These are phyloP conservation scores for Otus scops DNA, from an alignment of 2,797 vertebrate genomes.

Conservation along the genomic window DNA sequence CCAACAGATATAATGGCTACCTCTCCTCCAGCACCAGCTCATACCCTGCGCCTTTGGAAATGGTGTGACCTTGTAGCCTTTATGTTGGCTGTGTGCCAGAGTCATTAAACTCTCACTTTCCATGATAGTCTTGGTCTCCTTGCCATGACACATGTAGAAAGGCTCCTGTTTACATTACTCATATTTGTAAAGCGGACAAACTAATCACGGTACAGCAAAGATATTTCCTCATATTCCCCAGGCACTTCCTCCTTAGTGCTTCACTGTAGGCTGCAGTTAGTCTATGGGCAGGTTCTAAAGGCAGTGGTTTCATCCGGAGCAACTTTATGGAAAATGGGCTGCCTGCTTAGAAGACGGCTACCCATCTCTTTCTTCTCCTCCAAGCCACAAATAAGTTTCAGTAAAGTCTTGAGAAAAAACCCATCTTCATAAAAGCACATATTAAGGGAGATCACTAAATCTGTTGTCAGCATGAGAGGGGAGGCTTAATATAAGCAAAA, in stretches of 20 bases:
- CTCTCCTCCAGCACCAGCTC: background rate
- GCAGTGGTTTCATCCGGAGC: background rate
- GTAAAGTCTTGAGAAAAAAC: background rate
- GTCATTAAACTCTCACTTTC: background rate
- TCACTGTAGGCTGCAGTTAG: background rate
- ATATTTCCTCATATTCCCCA: background rate
- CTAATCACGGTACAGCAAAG: background rate
- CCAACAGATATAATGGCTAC: background rate
- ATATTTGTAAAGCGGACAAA: background rate
- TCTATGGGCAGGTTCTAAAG: background rate
- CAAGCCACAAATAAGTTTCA: background rate
- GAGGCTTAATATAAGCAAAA: background rate
- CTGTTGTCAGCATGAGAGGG: background rate
- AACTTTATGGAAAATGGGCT: background rate
- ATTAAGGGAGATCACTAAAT: background rate
- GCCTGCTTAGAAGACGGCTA: background rate
- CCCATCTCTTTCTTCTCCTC: background rate
- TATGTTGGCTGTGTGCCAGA: background rate
- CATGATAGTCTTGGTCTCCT: background rate
- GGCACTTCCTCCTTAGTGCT: rapidly evolving
- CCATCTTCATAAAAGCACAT: background rate
- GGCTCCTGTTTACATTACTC: background rate
- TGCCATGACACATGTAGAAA: background rate
- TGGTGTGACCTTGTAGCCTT: rapidly evolving
- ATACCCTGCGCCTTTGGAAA: background rate